Evolutionary conservation across 2,113 vertebrate species (phyloP).

Genomic region (Mormyrus iriodes): DNA sequence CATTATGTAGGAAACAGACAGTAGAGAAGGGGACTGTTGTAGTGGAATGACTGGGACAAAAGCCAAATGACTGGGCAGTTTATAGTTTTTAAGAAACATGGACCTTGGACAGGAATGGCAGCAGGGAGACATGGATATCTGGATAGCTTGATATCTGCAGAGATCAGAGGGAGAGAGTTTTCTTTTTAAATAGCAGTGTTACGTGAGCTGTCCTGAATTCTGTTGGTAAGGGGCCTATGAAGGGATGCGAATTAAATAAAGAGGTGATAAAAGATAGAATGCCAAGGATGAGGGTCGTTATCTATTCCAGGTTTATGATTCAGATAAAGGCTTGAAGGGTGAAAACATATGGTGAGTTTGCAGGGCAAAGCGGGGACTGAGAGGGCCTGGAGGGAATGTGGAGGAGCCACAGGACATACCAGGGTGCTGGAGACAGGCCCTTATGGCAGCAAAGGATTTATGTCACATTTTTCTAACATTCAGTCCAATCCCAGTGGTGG

Average conservation of each 20-base stretch:
- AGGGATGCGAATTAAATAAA: constrained; percentile 1
- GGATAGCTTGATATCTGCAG: background rate
- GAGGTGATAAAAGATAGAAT: background rate
- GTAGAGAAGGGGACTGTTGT: background rate
- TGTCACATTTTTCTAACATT: background rate
- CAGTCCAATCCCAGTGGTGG: background rate
- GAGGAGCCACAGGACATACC: background rate
- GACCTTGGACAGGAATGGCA: background rate
- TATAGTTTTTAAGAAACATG: background rate
- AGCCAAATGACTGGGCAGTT: background rate
- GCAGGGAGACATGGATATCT: background rate
- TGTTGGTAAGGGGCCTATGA: background rate
- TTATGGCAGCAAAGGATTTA: background rate
- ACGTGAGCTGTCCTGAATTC: background rate
- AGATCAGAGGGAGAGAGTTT: background rate
- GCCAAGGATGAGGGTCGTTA: background rate
- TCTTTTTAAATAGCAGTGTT: constrained; percentile 2
- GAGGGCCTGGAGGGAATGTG: background rate
- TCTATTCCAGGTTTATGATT: background rate
- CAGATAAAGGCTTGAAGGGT: constrained; percentile 8
- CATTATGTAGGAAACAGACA: background rate
- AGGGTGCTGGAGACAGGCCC: no score
- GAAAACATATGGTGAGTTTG: background rate
- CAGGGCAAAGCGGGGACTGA: background rate
- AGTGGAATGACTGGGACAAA: background rate